Evolutionary conservation across 2,113 vertebrate species (phyloP), one percentile per base, ranked within the genome.

Genomic region (Mus pahari): DNA sequence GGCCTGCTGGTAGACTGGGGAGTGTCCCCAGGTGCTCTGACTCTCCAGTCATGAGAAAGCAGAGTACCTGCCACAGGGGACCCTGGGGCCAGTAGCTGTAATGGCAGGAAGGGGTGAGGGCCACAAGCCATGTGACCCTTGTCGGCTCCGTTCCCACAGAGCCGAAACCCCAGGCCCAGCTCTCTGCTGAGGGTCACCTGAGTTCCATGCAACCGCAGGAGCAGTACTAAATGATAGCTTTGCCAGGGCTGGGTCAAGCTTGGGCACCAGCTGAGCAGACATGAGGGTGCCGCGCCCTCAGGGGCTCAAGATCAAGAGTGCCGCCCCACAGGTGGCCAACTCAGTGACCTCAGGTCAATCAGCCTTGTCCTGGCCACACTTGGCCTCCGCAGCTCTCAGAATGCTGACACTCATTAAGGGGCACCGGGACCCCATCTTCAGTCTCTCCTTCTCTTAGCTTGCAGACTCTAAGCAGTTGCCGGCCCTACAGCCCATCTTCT

Each of bases 101-200:
- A 71, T 22, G 55, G n/a, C 94, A 91, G 92, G 95, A 89, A 92
- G 64, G 12, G 8, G 26, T 22, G 19, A 90, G 64, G 58, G n/a
- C 86, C n/a, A 0, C 17, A 45, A 92, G 64, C 84, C 97, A 94
- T 17, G 36, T 90, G 79, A 11, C 14, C 71, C 62, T 39, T 24
- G 20, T 45, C 6, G 22, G 7, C 33, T 17, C 5, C 0, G 36
- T 74, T 36, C 55, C 26, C 78, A 53, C 24, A 33, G 66, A 92
- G 81, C 42, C 70, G 0, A 0, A 93, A 86, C 36, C 26, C 10
- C 53, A 28, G 81, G 39, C 84, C 48, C 55, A 26, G 62, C 26
- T 60, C 60, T 88, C 73, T n/a, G 24, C 50, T 33, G 60, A 75
- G 66, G 83, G 28, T 33, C 78, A 1, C 17, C 78, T 1, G 9